These are phyloP conservation scores for Bufo gargarizans DNA, from an alignment of 2,113 vertebrate species.

Conservation along the genomic window DNA sequence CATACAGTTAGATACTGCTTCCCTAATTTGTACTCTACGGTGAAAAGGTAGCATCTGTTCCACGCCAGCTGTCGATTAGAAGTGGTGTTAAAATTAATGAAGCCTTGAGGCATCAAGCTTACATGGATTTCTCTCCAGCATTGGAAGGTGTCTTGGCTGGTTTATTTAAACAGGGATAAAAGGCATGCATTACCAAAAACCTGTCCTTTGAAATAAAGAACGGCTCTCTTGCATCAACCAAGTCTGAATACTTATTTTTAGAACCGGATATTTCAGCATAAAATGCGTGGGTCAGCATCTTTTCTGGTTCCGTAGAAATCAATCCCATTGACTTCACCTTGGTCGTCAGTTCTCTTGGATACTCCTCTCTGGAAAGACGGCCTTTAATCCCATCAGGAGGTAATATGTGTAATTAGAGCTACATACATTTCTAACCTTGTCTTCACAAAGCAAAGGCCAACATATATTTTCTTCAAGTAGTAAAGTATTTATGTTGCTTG, in stretches of 20 bases:
- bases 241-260: slow-evolving; percentile 40
- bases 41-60: slow-evolving; percentile 63
- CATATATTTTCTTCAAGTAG: neutral
- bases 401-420: slow-evolving; percentile 35
- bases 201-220: slow-evolving; percentile 43
- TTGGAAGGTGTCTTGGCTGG: slow-evolving; percentile 57
- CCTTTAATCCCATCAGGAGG: slow-evolving; percentile 24
- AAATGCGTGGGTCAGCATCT: slow-evolving; percentile 25
- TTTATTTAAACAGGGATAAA: slow-evolving; percentile 58
- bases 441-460: neutral
- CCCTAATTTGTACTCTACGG: slow-evolving; percentile 41
- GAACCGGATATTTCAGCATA: slow-evolving; percentile 12
- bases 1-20: neutral
- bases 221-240: neutral
- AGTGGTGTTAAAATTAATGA: slow-evolving; percentile 68
- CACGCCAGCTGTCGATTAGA: slow-evolving; percentile 67
- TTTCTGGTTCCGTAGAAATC: slow-evolving; percentile 36
- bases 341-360: slow-evolving; percentile 8
- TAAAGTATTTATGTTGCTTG: slow-evolving; percentile 22
- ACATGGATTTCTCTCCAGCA: slow-evolving; percentile 64
- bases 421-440: slow-evolving; percentile 19
- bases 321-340: slow-evolving; percentile 55
- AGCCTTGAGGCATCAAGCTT: slow-evolving; percentile 65
- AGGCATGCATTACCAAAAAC: slow-evolving; percentile 56
- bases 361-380: slow-evolving; percentile 7